These are phyloP conservation scores for Aurelia sp. DNA, from an alignment of 30 jellyfish, hydroid and myxozoan species.

Conservation along the genomic window DNA sequence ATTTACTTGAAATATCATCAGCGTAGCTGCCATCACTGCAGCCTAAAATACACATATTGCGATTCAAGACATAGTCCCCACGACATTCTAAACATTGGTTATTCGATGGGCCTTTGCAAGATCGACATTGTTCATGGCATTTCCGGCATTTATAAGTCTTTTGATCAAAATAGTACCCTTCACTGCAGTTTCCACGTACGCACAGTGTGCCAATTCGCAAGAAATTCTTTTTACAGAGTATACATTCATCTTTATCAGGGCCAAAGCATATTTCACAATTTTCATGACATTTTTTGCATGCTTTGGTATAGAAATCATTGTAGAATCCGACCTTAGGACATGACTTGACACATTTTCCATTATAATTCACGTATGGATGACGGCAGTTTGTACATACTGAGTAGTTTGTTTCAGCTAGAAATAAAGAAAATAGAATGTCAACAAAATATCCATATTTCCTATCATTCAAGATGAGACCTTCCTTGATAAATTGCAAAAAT, in stretches of 20 bases:
- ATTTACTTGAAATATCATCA: slow-evolving; percentile 46
- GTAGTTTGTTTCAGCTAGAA: slow-evolving; percentile 30
- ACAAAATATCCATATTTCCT: too few relatives aligned
- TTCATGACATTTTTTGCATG: slow-evolving; percentile 84
- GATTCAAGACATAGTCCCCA: slow-evolving; percentile 46
- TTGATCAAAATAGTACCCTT: slow-evolving; percentile 48
- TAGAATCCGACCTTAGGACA: slow-evolving; percentile 81
- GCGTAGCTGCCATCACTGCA: slow-evolving; percentile 66
- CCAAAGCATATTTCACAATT: slow-evolving; percentile 84
- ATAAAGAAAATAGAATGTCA: background rate
- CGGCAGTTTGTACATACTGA: slow-evolving; percentile 70
- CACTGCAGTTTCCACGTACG: slow-evolving; percentile 43
- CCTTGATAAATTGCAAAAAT: too few relatives aligned
- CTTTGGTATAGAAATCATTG: slow-evolving; percentile 48
- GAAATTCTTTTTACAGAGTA: slow-evolving; percentile 67
- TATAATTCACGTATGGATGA: slow-evolving; percentile 59
- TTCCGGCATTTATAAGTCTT: slow-evolving; percentile 52
- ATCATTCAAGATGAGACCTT: too few relatives aligned
- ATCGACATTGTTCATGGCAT: slow-evolving; percentile 84
- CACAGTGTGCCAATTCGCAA: slow-evolving; percentile 42
- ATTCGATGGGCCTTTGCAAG: slow-evolving; percentile 87
- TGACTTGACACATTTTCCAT: slow-evolving; percentile 78
- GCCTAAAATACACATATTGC: slow-evolving; percentile 44
- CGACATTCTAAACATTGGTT: slow-evolving; percentile 80
- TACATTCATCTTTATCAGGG: slow-evolving; percentile 75